Evolutionary conservation across 2,888 invertebrate genomes (phyloP).

Genomic region (Tetranychus truncatus): DNA sequence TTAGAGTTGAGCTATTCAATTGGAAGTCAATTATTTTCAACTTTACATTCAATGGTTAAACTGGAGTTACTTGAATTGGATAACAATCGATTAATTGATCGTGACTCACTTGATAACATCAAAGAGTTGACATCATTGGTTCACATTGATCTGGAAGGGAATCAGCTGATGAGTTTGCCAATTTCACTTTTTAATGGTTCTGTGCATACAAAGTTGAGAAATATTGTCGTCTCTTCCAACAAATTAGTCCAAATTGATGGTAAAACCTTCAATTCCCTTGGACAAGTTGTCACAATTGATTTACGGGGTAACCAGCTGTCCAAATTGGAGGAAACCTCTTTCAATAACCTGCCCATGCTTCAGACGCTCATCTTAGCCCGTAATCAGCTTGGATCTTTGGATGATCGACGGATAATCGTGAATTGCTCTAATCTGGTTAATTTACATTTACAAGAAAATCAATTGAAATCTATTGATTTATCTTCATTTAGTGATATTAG

Average conservation of each 20-base stretch:
- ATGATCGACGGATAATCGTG: constrained; percentile 47
- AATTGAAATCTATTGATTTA: constrained; percentile 44
- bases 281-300: constrained; percentile 54
- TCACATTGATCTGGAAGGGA: constrained; percentile 72
- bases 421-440: constrained; percentile 51
- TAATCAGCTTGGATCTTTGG: constrained; percentile 55
- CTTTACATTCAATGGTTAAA: constrained; percentile 5
- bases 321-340: constrained; percentile 49
- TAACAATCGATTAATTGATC: constrained; percentile 51
- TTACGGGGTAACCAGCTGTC: constrained; percentile 54
- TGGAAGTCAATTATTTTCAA: neutral
- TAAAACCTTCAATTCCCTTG: constrained; percentile 51
- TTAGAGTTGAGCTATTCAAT: constrained; percentile 65
- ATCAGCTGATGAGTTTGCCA: constrained; percentile 53
- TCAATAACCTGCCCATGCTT: constrained; percentile 56
- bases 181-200: constrained; percentile 47
- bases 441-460: constrained; percentile 20
- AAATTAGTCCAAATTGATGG: constrained; percentile 48
- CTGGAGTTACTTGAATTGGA: constrained; percentile 27
- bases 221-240: constrained; percentile 64
- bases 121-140: constrained; percentile 52
- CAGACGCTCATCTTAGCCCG: constrained; percentile 62
- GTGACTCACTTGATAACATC: constrained; percentile 50
- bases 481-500: constrained; percentile 32
- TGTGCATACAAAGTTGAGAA: constrained; percentile 47